phyloP scores from a whole-genome alignment of 2,888 invertebrate genomes.

The Aromia moschata region DNA sequence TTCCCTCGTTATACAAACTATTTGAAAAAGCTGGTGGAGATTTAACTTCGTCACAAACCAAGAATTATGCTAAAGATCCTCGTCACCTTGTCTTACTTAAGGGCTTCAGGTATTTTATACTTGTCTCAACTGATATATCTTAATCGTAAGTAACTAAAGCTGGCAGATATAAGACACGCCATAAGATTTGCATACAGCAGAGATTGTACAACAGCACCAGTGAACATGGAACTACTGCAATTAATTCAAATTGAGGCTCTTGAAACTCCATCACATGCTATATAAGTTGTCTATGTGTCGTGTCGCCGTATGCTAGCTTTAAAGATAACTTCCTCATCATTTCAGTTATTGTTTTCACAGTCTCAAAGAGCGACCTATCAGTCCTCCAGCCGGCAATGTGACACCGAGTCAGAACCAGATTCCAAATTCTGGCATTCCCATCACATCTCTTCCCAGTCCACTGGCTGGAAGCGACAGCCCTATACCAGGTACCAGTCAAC shows the following conservation, averaged over 20 bases:
- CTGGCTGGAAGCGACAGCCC: slow-evolving; percentile 68
- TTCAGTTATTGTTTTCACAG: too few relatives aligned
- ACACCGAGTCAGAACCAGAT: slow-evolving; percentile 58
- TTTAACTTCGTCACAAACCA: slow-evolving; percentile 77
- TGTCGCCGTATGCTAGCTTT: too few relatives aligned
- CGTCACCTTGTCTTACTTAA: slow-evolving; percentile 81
- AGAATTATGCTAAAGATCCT: slow-evolving; percentile 92
- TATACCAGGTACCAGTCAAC: slow-evolving; percentile 58
- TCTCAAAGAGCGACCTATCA: slow-evolving; percentile 75
- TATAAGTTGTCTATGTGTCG: too few relatives aligned
- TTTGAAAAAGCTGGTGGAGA: slow-evolving; percentile 93
- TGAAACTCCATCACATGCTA: too few relatives aligned
- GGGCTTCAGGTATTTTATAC: slow-evolving; percentile 70
- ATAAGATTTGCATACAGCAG: too few relatives aligned
- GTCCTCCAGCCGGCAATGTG: slow-evolving; percentile 65
- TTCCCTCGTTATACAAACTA: slow-evolving; percentile 84
- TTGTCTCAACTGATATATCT: not conserved
- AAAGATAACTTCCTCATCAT: too few relatives aligned
- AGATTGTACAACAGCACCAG: too few relatives aligned
- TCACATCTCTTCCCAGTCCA: slow-evolving; percentile 66
- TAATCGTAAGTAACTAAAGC: too few relatives aligned
- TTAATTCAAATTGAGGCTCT: too few relatives aligned
- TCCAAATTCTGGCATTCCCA: slow-evolving; percentile 54
- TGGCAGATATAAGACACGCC: too few relatives aligned
- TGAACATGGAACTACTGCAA: too few relatives aligned